Base-by-base conservation (phyloP, 53 echinoderm and acorn worm genomes). In the Paracentrotus lividus region DNA sequence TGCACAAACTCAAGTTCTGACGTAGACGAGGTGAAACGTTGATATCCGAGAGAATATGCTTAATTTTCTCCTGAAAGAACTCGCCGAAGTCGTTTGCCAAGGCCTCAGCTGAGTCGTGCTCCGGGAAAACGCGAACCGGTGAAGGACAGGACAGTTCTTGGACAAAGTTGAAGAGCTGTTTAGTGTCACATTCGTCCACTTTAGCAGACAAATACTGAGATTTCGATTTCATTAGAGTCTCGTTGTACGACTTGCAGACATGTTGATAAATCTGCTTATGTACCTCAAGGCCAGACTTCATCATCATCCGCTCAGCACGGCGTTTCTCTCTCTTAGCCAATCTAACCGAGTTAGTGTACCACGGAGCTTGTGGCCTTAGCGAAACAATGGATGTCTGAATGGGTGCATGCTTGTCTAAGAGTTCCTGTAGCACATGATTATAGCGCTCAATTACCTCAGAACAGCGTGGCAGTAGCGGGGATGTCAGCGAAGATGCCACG, bases 201-300 rank as follows among this genome's bases (percentile, higher is more conserved):
- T 93, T 40, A 14, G n/a, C 84, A 13, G 29, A 29, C 52, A 78
- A 15, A 15, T 44, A 57, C 7, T 84, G 40, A 31, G 57, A 33
- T 56, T 93, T 76, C 23, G 93, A 86, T 16, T 44, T 49, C 6
- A 44, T 18, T 42, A 93, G 49, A 21, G 65, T 85, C n/a, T 33
- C 86, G 23, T 93, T 29, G 53, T 88, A 93, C 5, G 49, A 32
- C 43, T 85, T 67, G 56, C 94, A 88, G 15, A 31, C 21, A 0
- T 93, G 86, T 64, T 93, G 86, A 49, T 88, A 94, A 52, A 94
- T 44, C 65, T 94, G 94, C 44, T 18, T 94, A 54, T 94, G 36
- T 32, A 88, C 88, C 66, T 66, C 88, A 15, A 68, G 64, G 36
- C 88, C 93, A 1, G 93, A 85, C 34, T 93, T 93, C 55, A 45